Evolutionary conservation across 2,113 vertebrate genomes (phyloP), one percentile per base, ranked within the genome.

Genomic region (Sminthopsis crassicaudata): DNA sequence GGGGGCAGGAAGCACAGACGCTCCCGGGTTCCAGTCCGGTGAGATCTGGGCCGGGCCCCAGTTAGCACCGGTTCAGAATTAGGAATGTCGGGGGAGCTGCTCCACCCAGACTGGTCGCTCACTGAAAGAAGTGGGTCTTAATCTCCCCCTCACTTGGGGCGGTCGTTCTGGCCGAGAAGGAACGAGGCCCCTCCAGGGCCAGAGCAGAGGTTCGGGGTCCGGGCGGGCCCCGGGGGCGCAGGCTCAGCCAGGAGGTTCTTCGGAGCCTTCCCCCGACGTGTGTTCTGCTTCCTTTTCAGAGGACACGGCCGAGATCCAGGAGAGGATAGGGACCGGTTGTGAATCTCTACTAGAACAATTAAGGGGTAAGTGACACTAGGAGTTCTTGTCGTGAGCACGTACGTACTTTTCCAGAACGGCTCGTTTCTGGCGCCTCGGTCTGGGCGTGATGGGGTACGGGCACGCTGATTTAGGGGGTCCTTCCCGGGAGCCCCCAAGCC

Each of bases 321-420:
- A 99, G 46, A 99, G 99, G 97, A 99, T 99, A 99, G 99, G 99
- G 96, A 99, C 99, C 97, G 97, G 98, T 97, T 99, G 99, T 97
- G 99, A 99, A 97, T 99, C 99, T 91, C 98, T 99, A 99, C 96
- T 99, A 97, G 99, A 99, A 97, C 99, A 99, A 93, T 99, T 99
- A 98, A 99, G 99, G 99, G 99, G 99, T 99, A 98, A 98, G 98
- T 96, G 27, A 67, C 4, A 46, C n/a, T 23, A 9, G 46, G 88
- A 16, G 6, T 46, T 23, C 36, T n/a, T 76, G 8, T n/a, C 7
- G 48, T 48, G n/a, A n/a, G 48, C 48, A 48, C 46, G 46, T 48
- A 6, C 48, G 5, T n/a, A n/a, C 48, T 8, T 8, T 3, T 51
- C 11, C 50, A 1, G 9, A 5, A n/a, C 27, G 91, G 14, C 91